Percentiles rank a stretch among this genome's conserved stretches.
phyloP scores from a whole-genome alignment of 2,113 vertebrate genomes.

The Ondatra zibethicus region DNA sequence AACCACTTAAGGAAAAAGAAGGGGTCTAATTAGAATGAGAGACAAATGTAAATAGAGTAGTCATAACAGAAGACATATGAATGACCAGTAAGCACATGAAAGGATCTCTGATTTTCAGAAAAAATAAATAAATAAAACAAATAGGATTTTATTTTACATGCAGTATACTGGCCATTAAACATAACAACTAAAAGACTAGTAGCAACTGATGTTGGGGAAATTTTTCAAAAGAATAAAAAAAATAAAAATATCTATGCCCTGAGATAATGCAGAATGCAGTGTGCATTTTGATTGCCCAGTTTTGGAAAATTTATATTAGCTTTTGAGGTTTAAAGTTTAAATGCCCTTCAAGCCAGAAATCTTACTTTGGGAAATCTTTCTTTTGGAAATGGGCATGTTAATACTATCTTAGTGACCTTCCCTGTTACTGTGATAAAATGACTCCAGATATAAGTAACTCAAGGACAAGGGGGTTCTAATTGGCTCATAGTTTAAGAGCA shows the following conservation, averaged over 20 bases:
- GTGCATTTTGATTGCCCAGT: neutral
- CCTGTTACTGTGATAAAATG: neutral
- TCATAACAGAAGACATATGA: neutral
- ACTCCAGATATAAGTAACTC: neutral
- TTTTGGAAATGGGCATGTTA: slow-evolving; percentile 11
- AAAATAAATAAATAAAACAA: neutral
- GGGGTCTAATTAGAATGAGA: neutral
- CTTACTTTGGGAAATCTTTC: neutral
- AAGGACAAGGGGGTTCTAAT: too few species aligned
- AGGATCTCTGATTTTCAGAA: neutral
- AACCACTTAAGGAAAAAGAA: neutral
- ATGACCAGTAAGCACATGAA: neutral
- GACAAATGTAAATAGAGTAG: neutral
- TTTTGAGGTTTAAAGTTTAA: neutral
- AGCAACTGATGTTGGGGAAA: neutral
- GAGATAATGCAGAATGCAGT: neutral
- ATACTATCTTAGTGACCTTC: neutral
- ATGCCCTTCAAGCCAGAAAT: neutral
- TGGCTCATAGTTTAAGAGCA: neutral
- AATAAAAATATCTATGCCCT: neutral
- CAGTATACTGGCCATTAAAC: neutral
- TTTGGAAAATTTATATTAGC: neutral
- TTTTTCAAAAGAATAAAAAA: neutral
- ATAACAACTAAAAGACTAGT: neutral
- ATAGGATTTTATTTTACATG: neutral